Evolutionary conservation across 2,888 invertebrate genomes (phyloP).

Genomic region (Drosophila aldrichi): DNA sequence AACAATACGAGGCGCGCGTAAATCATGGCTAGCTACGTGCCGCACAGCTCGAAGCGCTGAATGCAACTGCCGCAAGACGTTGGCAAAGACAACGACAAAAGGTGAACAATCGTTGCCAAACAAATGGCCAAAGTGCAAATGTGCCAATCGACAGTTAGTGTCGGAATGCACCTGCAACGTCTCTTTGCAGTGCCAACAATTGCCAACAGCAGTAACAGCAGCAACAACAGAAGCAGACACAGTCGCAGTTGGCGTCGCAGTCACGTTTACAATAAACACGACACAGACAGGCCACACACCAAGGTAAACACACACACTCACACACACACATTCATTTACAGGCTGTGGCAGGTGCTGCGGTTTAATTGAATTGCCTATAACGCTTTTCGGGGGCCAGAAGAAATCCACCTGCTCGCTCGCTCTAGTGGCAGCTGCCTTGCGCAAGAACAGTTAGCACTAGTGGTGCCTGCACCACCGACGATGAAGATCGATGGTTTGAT

Average conservation of each 20-base stretch:
- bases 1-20: conserved; percentile 71
- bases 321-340: conserved; percentile 17
- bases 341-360: conserved; percentile 54
- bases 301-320: conserved; percentile 18
- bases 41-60: conserved; percentile 22
- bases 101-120: conserved; percentile 45
- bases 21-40: conserved; percentile 62
- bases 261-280: conserved; percentile 77
- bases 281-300: conserved; percentile 29
- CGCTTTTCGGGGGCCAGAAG: conserved; percentile 3
- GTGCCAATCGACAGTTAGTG: conserved; percentile 76
- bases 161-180: conserved; percentile 39
- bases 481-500: conserved; percentile 66
- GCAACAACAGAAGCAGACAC: conserved; percentile 59
- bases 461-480: conserved; percentile 31
- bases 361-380: conserved; percentile 72
- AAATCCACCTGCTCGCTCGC: conserved; percentile 22
- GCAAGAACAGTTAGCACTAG: conserved; percentile 32
- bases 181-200: conserved; percentile 17
- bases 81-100: conserved; percentile 33
- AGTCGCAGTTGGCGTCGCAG: conserved; percentile 45
- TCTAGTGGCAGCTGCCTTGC: conserved; percentile 23
- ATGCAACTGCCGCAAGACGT: conserved; percentile 36
- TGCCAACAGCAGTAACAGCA: conserved; percentile 46
- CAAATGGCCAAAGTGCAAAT: conserved; percentile 75